A percentile compares a stretch with the other conserved stretches of the same genome.
Conservation (phyloP, 2,888 invertebrate genomes). For the Parthenolecanium corni region DNA sequence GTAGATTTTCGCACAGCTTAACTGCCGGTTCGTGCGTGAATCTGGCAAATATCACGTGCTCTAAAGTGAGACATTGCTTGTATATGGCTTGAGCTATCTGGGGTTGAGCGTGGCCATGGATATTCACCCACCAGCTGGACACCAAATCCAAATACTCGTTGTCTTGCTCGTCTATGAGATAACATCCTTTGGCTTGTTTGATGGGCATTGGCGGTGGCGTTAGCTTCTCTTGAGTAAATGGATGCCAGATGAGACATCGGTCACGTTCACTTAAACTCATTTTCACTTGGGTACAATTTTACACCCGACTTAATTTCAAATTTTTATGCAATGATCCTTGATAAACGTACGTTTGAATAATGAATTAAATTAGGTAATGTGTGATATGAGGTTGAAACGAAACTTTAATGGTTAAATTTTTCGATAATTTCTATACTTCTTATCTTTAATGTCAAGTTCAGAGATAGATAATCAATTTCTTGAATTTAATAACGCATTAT, state of each 20-base stretch:
- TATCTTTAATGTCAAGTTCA: too few relatives aligned
- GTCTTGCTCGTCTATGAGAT: constrained; percentile 17
- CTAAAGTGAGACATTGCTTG: constrained; percentile 9
- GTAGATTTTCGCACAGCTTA: constrained; percentile 15
- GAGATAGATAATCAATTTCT: too few relatives aligned
- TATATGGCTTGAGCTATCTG: constrained; percentile 17
- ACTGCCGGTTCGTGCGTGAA: constrained; percentile 28
- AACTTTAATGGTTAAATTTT: too few relatives aligned
- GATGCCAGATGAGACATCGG: constrained; percentile 22
- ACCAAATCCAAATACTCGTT: constrained; percentile 21
- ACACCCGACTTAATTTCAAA: too few relatives aligned
- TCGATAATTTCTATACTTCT: too few relatives aligned
- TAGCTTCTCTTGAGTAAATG: constrained; percentile 26
- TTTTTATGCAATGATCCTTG: too few relatives aligned
- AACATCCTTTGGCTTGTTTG: constrained; percentile 16
- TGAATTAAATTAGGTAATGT: too few relatives aligned
- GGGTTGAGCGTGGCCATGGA: constrained; percentile 22
- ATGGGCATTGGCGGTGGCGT: constrained; percentile 9
- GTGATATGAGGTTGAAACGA: too few relatives aligned
- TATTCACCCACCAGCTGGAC: constrained; percentile 29
- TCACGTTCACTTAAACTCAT: constrained; percentile 21
- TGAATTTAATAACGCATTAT: too few relatives aligned
- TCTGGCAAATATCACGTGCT: constrained; percentile 29
- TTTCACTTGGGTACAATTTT: too few relatives aligned
- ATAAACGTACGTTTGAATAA: too few relatives aligned